phyloP scores from a whole-genome alignment of 2,888 invertebrate species.

The Poecilus cupreus region DNA sequence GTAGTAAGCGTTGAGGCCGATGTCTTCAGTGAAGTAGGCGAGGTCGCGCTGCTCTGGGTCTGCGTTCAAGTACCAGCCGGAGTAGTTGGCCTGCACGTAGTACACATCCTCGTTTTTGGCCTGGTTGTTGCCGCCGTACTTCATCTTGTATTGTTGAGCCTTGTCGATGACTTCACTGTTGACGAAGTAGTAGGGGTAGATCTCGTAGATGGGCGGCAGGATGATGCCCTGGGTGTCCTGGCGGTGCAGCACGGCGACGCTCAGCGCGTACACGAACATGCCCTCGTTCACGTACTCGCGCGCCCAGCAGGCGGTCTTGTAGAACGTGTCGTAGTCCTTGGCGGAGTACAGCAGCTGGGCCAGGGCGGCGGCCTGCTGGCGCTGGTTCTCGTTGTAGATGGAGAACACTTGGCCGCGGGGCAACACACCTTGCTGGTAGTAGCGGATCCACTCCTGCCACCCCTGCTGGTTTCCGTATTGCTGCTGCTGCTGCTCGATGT shows the following conservation, averaged over 20 bases:
- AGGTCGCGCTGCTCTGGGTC: slow-evolving; percentile 77
- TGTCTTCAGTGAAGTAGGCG: slow-evolving; percentile 80
- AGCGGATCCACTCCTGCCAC: slow-evolving; percentile 75
- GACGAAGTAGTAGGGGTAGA: slow-evolving; percentile 79
- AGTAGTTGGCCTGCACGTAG: slow-evolving; percentile 70
- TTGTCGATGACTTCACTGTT: slow-evolving; percentile 76
- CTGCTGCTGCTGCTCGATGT: slow-evolving; percentile 77
- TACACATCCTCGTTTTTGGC: slow-evolving; percentile 69
- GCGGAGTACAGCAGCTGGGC: slow-evolving; percentile 82
- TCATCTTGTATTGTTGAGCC: slow-evolving; percentile 73
- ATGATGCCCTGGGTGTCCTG: slow-evolving; percentile 76
- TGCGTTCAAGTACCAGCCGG: slow-evolving; percentile 73
- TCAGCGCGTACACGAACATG: slow-evolving; percentile 77
- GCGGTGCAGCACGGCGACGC: slow-evolving; percentile 77
- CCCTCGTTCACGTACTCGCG: slow-evolving; percentile 80
- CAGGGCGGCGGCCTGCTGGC: slow-evolving; percentile 78
- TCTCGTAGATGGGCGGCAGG: slow-evolving; percentile 81
- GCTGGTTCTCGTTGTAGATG: slow-evolving; percentile 77
- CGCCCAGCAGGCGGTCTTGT: slow-evolving; percentile 81
- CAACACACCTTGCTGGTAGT: slow-evolving; percentile 76
- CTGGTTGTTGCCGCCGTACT: slow-evolving; percentile 74
- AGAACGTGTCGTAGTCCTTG: slow-evolving; percentile 82
- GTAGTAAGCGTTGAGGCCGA: slow-evolving; percentile 79
- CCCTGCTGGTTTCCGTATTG: slow-evolving; percentile 75
- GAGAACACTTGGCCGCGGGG: slow-evolving; percentile 79